Base-by-base conservation (phyloP, 2,888 invertebrate genomes). In the Chaetoderma sp. region DNA sequence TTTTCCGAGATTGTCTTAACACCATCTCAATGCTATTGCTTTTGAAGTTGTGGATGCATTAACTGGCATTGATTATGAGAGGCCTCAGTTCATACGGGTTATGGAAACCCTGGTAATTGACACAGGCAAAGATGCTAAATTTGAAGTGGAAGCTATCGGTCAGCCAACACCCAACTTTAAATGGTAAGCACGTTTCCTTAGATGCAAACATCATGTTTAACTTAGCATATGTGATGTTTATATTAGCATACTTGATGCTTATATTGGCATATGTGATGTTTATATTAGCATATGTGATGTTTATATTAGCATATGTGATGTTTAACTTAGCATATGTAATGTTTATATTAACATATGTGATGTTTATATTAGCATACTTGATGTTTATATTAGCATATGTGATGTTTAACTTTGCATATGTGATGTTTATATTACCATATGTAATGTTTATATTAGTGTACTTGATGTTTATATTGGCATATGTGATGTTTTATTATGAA, bases 141-240 rank as follows among this genome's bases (percentile, higher is more conserved):
- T 86, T 72, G 77, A 76, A 8, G 81, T 81, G 47, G 76, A 72
- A 39, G 79, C 82, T 21, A 77, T 75, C 6, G 85, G 84, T 27
- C 80, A 78, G 70, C 85, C 86, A 61, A 69, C 75, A 62, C 86
- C 86, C 25, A 68, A 72, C 13, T 80, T 84, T 67, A 85, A 77
- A 75, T 86, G 86, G 86, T 84, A 68, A 68, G 75, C 67, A 28
- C 42, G 13, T 44, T 16, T 21, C 36, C 33, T 39, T 49, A n/a
- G n/a, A n/a, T n/a, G n/a, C 44, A 60, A 56, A 25, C 8, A 27
- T 25, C 39, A 39, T 39, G n/a, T 13, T 39, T 13, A 39, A 13
- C n/a, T 39, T 39, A 39, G 10, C n/a, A 13, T n/a, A 39, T 13
- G n/a, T 13, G 13, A 39, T 39, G 39, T 39, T 10, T n/a, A 39